Evolutionary conservation across 2,888 invertebrate genomes (phyloP).

Genomic region (Cryptocephalus moraei): DNA sequence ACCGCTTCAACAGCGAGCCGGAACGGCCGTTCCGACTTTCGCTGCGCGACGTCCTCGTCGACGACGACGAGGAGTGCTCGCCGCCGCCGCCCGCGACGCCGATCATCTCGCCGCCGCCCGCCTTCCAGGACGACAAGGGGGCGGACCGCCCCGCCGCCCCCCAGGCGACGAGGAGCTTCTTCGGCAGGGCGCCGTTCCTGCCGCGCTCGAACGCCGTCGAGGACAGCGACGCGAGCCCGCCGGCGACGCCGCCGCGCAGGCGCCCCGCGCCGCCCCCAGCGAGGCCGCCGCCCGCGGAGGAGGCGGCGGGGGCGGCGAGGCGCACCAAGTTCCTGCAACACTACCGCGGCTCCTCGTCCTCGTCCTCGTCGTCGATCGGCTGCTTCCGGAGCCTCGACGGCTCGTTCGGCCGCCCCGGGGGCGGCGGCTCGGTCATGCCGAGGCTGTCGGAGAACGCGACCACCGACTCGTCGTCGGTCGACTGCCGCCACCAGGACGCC

Average conservation of each 20-base stretch:
- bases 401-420: slow-evolving; percentile 31
- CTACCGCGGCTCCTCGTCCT: slow-evolving; percentile 40
- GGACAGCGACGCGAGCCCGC: slow-evolving; percentile 44
- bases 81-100: slow-evolving; percentile 52
- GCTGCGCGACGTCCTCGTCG: slow-evolving; percentile 28
- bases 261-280: slow-evolving; percentile 30
- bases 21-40: slow-evolving; percentile 33
- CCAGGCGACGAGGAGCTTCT: slow-evolving; percentile 30
- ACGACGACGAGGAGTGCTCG: slow-evolving; percentile 27
- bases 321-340: slow-evolving; percentile 6
- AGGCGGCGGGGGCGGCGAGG: slow-evolving; percentile 42
- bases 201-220: slow-evolving; percentile 46
- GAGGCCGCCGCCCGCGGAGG: slow-evolving; percentile 46
- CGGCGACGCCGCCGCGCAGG: slow-evolving; percentile 36
- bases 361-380: slow-evolving; percentile 48
- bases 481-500: slow-evolving; percentile 40
- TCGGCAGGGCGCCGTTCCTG: slow-evolving; percentile 42
- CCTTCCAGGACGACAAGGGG: slow-evolving; percentile 51
- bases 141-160: neutral
- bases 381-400: slow-evolving; percentile 57
- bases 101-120: slow-evolving; percentile 59
- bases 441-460: slow-evolving; percentile 42
- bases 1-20: slow-evolving; percentile 36
- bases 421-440: slow-evolving; percentile 29
- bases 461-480: slow-evolving; percentile 35